Evolutionary conservation across 2,113 vertebrate genomes (phyloP).

Genomic region (Pandion haliaetus): DNA sequence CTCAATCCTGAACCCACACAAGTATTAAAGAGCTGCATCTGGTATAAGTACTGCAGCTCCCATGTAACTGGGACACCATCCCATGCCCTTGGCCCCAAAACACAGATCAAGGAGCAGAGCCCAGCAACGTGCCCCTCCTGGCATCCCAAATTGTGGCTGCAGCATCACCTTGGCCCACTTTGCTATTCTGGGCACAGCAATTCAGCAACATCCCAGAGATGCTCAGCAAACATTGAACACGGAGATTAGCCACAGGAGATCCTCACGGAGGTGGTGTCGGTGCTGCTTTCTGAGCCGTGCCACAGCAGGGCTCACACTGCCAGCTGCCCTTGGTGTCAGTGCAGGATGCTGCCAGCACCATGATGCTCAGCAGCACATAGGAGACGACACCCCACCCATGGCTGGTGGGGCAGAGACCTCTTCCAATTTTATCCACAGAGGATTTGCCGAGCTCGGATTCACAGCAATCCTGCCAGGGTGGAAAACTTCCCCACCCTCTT

Average conservation of each 20-base stretch:
- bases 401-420: not conserved
- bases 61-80: not conserved
- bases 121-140: not conserved
- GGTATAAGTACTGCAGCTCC: not conserved
- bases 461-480: not conserved
- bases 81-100: not conserved
- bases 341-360: not conserved
- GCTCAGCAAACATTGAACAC: not conserved
- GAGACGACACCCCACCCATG: not conserved
- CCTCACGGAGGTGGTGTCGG: rapidly evolving
- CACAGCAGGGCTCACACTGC: not conserved
- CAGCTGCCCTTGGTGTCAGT: not conserved
- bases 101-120: not conserved
- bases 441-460: not conserved
- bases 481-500: not conserved
- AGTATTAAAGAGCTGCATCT: not conserved
- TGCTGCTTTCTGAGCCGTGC: rapidly evolving
- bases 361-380: not conserved
- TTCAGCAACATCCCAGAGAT: not conserved
- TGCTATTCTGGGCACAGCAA: not conserved
- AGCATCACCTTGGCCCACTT: not conserved
- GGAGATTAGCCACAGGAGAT: not conserved
- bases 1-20: not conserved
- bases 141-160: not conserved
- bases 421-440: not conserved